Percentiles rank a stretch among this genome's conserved stretches.
These are phyloP conservation scores for Eulimnadia texana DNA, from an alignment of 1,140 invertebrate species.

Conservation along the genomic window DNA sequence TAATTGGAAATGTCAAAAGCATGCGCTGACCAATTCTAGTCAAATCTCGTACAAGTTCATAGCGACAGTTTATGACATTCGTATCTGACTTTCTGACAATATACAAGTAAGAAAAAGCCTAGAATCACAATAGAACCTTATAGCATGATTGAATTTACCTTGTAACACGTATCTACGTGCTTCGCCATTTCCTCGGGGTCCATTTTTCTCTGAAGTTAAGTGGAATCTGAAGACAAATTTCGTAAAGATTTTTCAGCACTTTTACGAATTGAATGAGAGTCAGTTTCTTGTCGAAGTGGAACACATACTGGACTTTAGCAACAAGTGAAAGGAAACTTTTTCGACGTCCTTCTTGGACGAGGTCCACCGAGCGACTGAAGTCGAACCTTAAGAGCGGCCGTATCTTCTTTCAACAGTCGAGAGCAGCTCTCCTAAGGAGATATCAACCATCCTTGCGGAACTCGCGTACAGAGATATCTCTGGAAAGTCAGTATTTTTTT, in stretches of 20 bases:
- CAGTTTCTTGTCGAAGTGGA: neutral
- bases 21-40: too few relatives aligned
- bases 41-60: too few relatives aligned
- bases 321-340: neutral
- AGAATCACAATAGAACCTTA: neutral
- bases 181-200: conserved; percentile 17
- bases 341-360: neutral
- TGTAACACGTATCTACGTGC: conserved; percentile 16
- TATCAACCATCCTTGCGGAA: too few relatives aligned
- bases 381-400: too few relatives aligned
- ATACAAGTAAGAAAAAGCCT: neutral
- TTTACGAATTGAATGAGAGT: neutral
- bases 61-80: too few relatives aligned
- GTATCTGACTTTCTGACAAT: too few relatives aligned
- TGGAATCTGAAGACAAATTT: neutral
- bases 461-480: too few relatives aligned
- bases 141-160: conserved; percentile 8
- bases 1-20: too few relatives aligned
- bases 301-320: neutral
- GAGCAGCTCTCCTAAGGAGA: too few relatives aligned
- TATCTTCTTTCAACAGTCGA: too few relatives aligned
- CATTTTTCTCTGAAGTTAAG: conserved; percentile 3
- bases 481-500: too few relatives aligned
- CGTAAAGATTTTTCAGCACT: neutral
- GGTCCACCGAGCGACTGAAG: neutral